These are phyloP conservation scores for Chalcis sispes DNA, from an alignment of 2,888 invertebrate species.

Conservation along the genomic window DNA sequence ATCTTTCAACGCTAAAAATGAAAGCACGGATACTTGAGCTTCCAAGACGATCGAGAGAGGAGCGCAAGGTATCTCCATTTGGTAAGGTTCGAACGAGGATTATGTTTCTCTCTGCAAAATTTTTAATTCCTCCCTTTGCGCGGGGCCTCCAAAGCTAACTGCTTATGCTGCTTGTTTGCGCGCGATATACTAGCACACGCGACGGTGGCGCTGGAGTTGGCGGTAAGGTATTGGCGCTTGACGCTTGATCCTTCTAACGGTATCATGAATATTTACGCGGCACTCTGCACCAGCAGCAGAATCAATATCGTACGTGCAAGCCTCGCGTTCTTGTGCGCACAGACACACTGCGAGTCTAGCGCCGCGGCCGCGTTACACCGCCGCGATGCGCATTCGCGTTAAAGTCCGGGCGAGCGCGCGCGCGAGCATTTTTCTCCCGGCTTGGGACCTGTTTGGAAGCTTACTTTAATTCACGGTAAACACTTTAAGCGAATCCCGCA, in stretches of 20 bases:
- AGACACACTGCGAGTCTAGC: background rate
- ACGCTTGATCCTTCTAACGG: constrained; percentile 67
- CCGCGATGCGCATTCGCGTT: constrained; percentile 26
- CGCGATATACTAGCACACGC: constrained; percentile 56
- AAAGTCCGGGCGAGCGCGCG: background rate
- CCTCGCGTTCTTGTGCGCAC: background rate
- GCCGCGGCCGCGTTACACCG: constrained; percentile 8
- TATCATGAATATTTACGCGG: constrained; percentile 73
- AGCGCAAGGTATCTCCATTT: no score
- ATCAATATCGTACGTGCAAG: constrained; percentile 66
- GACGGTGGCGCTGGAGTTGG: constrained; percentile 8
- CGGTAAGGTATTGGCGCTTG: constrained; percentile 61
- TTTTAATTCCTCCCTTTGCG: background rate
- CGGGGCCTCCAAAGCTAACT: constrained; percentile 46
- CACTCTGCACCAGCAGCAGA: constrained; percentile 60
- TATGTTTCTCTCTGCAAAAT: no score
- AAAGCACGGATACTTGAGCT: no score
- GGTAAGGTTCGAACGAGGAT: no score
- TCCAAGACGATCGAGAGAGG: no score
- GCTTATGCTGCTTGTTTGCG: constrained; percentile 62
- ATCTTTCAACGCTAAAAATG: no score
- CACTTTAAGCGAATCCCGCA: constrained; percentile 25
- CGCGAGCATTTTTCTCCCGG: constrained; percentile 8
- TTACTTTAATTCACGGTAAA: constrained; percentile 48
- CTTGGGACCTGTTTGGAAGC: background rate